Base-by-base conservation (phyloP, 1,140 invertebrate genomes). In the Solenopsis fugax region DNA sequence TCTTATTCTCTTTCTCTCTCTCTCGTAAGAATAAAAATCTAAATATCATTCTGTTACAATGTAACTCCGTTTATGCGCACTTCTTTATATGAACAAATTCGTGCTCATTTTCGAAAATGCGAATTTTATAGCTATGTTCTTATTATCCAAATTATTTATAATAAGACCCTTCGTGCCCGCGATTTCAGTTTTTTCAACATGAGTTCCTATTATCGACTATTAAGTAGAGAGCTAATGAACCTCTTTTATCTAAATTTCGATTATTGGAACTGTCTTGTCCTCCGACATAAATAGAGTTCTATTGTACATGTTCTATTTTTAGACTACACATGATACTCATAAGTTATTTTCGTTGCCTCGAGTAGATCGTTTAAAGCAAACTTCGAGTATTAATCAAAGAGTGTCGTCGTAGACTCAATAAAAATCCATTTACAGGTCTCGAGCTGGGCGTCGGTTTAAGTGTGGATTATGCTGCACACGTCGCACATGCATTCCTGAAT, bases 401-500 rank as follows among this genome's bases (percentile, higher is more conserved):
- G 29, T 29, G 1, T 29, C 29, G 29, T 29, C 29, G 2, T 0
- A 13, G 16, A 12, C 37, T 29, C 7, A 41, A 0, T 60, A 4
- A 29, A 16, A 48, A 41, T 65, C 2, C 0, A 13, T 89, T 91
- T 78, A 6, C 62, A 95, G 95, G 96, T 84, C 95, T 98, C 12
- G 97, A 98, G 91, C 95, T 99, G 73, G 97, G 97, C n/a, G 97
- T 98, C 89, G 98, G 98, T 52, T 95, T 99, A 50, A 98, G 98
- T 91, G 98, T 98, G 1, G 98, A 99, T 95, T 98, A 98, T 88
- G 98, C 98, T 0, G 98, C 98, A 7, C 98, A 99, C 93, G 97
- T 98, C 12, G 98, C 97, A n/a, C 97, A 98, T 90, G 97, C 97
- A 4, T 98, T 98, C 93, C 96, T 98, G 88, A 96, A 96, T 45